Percentiles rank a stretch among this genome's conserved stretches.
These are phyloP conservation scores for Cryptoprocta ferox DNA, from an alignment of 2,797 vertebrate species.

Conservation along the genomic window DNA sequence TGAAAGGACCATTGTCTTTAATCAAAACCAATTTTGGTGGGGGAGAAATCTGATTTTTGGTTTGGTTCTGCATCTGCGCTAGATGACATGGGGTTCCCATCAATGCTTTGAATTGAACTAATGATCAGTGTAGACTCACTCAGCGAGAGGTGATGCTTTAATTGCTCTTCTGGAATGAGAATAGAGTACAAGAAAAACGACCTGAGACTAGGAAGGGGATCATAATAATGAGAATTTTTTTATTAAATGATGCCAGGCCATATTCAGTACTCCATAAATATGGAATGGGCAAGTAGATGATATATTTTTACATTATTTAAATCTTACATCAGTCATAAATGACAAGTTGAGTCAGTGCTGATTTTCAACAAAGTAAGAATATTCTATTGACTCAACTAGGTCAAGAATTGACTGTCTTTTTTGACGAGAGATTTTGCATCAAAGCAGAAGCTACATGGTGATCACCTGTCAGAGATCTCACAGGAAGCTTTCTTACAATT, in stretches of 20 bases:
- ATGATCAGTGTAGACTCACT: background rate
- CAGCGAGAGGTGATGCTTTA: background rate
- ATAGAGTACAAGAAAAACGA: background rate
- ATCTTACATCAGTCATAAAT: background rate
- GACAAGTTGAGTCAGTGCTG: background rate
- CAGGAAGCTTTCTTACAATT: background rate
- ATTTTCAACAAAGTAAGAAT: conserved; percentile 15
- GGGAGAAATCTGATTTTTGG: background rate
- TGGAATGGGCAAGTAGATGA: background rate
- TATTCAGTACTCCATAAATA: background rate
- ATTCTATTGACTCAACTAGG: background rate
- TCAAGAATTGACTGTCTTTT: background rate
- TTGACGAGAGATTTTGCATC: background rate
- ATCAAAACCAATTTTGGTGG: background rate
- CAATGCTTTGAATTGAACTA: background rate
- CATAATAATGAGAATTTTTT: background rate
- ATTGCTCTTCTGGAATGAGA: background rate
- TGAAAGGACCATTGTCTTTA: background rate
- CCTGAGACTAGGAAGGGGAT: background rate
- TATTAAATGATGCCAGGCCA: background rate
- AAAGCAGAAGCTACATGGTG: background rate
- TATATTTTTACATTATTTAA: background rate
- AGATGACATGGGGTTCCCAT: background rate
- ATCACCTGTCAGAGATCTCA: background rate
- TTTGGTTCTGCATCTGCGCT: background rate